Evolutionary conservation across 2,113 vertebrate species (phyloP), one percentile per base, ranked within the genome.

Genomic region (Paraplagusia blochii): DNA sequence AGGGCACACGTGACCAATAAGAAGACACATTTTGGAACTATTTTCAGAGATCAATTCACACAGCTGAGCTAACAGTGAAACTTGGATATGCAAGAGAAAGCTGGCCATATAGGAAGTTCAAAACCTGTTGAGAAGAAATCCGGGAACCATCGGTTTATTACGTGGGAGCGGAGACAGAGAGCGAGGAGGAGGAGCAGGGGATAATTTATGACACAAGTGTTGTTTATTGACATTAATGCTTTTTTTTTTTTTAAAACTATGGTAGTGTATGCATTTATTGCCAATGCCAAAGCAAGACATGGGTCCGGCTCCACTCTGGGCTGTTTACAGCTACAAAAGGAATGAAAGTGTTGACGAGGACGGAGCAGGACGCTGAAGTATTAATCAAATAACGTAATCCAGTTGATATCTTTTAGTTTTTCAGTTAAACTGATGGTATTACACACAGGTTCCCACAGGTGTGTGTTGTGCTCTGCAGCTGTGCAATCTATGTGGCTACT

Each of bases 221-320:
- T 63, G 48, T 77, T 55, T 50, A 72, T 29, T 58, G 49, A 90
- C 91, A 84, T 79, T 83, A 60, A 80, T 63, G 57, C 80, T 82
- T 77, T 79, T 76, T 69, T 14, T 44, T 44, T 78, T 81, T 77
- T 18, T 46, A 11, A n/a, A 16, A 67, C 56, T 65, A 67, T 46
- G 54, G 56, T 66, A 43, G 72, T 55, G 65, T 68, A 56, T 77
- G 57, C 84, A 74, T 88, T 83, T 88, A 88, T 92, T 87, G 77
- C 83, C 88, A 80, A 93, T 92, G 91, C 91, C 93, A 94, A 93
- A 93, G 74, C 83, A 74, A 89, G 69, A 76, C 77, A 77, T 74
- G 53, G 53, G 54, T 43, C 55, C 15, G 66, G 62, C 46, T 73
- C 63, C 61, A 72, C 58, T 63, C 61, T 62, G 58, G 35, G 40